Conservation (phyloP, 2,888 invertebrate species). For the Pemphredon lugubris region DNA sequence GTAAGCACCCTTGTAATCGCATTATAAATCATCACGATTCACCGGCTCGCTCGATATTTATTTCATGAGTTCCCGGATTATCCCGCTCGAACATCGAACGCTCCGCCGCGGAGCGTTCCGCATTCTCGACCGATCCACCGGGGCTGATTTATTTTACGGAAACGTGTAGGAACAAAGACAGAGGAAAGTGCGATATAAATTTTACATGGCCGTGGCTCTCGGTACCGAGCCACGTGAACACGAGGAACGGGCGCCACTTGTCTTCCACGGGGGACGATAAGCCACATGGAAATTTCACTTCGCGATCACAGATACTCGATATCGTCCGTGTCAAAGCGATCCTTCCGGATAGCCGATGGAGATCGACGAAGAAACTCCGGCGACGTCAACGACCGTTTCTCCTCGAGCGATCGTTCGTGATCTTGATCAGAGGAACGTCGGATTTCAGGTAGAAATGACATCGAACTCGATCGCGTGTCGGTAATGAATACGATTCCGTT, state of each 20-base stretch:
- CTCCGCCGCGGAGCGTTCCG: not conserved
- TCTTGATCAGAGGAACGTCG: too few species aligned
- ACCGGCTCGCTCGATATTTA: constrained; percentile 1
- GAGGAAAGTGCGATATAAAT: constrained; percentile 35
- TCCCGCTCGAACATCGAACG: constrained; percentile 3
- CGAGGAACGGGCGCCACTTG: constrained; percentile 18
- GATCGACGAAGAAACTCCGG: constrained; percentile 36
- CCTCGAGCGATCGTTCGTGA: constrained; percentile 32
- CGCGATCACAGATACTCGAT: constrained; percentile 44
- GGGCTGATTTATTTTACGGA: constrained; percentile 10
- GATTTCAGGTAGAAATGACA: too few species aligned
- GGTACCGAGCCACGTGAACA: too few species aligned
- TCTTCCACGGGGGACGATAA: constrained; percentile 14
- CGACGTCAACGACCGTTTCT: constrained; percentile 48
- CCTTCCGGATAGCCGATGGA: constrained; percentile 42
- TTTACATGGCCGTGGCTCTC: not conserved
- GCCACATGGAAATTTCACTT: constrained; percentile 32
- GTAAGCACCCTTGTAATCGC: not conserved
- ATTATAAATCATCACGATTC: constrained; percentile 9
- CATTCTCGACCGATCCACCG: not conserved
- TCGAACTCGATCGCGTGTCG: constrained; percentile 68
- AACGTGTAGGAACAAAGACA: constrained; percentile 2
- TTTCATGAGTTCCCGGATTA: constrained; percentile 3
- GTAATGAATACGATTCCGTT: constrained; percentile 72
- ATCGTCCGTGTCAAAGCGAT: constrained; percentile 42